A percentile compares a stretch with the other conserved stretches of the same genome.
phyloP scores from a whole-genome alignment of 2,888 invertebrate genomes.

The Candidula unifasciata region DNA sequence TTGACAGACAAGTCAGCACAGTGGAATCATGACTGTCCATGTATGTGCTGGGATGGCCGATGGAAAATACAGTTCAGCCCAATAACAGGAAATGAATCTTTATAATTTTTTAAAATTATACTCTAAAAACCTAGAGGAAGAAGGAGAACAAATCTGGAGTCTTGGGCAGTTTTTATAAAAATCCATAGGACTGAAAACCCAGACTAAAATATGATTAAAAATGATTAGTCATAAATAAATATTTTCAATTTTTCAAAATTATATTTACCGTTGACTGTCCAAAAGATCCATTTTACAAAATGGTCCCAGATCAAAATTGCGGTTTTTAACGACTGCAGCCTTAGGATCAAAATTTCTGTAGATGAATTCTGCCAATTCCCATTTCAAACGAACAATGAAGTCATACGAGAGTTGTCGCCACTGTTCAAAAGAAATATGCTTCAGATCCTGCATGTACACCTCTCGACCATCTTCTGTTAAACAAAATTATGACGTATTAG shows the following conservation, averaged over 20 bases:
- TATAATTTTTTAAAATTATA: too few species aligned
- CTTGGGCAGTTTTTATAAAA: too few species aligned
- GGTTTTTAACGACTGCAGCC: neutral
- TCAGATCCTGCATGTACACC: constrained; percentile 42
- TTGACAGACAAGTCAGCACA: too few species aligned
- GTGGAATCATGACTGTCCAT: too few species aligned
- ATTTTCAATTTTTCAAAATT: neutral
- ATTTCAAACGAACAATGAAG: constrained; percentile 27
- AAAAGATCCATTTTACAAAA: constrained; percentile 16
- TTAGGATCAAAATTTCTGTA: neutral
- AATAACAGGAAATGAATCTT: too few species aligned
- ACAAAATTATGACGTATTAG: neutral
- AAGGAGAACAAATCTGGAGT: too few species aligned
- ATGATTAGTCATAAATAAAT: too few species aligned
- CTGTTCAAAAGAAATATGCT: constrained; percentile 52
- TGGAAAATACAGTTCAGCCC: too few species aligned
- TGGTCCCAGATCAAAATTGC: neutral
- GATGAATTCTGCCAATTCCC: constrained; percentile 25
- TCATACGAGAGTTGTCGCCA: constrained; percentile 62
- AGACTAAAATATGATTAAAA: too few species aligned
- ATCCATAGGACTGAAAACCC: too few species aligned
- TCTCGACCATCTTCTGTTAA: constrained; percentile 37
- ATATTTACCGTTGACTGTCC: constrained; percentile 7
- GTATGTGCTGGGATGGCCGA: too few species aligned
- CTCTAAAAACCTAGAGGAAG: too few species aligned